phyloP scores from a whole-genome alignment of 2,888 invertebrate genomes.

The Pristionchus maxplancki region DNA sequence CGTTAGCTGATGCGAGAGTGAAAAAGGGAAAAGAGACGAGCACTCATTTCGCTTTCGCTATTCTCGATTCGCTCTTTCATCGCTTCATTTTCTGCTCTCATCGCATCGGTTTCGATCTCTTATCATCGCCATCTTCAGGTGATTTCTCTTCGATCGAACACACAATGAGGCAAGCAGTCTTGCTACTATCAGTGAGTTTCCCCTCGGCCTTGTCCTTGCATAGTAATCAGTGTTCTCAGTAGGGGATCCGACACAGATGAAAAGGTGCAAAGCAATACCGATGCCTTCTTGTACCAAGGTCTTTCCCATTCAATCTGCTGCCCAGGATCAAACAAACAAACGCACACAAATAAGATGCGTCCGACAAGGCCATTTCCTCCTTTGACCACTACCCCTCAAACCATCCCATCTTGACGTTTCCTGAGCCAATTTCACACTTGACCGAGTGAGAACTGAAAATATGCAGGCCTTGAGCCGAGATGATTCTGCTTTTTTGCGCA shows the following conservation, averaged over 20 bases:
- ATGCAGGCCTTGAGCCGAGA: neutral
- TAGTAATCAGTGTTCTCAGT: conserved; percentile 2
- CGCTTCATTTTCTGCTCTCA: neutral
- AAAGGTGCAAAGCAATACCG: neutral
- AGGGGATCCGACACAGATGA: neutral
- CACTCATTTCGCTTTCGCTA: conserved; percentile 37
- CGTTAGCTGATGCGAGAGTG: conserved; percentile 21
- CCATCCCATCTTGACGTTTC: conserved; percentile 8
- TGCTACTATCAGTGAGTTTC: conserved; percentile 5
- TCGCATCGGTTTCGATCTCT: neutral
- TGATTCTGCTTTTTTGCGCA: neutral
- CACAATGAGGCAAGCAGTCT: conserved; percentile 25
- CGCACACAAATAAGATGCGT: neutral
- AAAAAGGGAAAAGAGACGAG: conserved; percentile 10
- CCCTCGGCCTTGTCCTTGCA: neutral
- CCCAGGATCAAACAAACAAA: conserved; percentile 34
- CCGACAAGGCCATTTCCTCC: neutral
- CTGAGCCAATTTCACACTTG: conserved; percentile 42
- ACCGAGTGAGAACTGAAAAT: conserved; percentile 40
- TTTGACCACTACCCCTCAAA: conserved; percentile 31
- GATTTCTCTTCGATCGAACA: neutral
- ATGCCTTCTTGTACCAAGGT: conserved; percentile 18
- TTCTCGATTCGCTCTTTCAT: conserved; percentile 23
- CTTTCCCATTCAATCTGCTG: conserved; percentile 34
- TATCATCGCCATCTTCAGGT: neutral